Conservation (phyloP, 2,113 vertebrate genomes). For the Paramisgurnus dabryanus region DNA sequence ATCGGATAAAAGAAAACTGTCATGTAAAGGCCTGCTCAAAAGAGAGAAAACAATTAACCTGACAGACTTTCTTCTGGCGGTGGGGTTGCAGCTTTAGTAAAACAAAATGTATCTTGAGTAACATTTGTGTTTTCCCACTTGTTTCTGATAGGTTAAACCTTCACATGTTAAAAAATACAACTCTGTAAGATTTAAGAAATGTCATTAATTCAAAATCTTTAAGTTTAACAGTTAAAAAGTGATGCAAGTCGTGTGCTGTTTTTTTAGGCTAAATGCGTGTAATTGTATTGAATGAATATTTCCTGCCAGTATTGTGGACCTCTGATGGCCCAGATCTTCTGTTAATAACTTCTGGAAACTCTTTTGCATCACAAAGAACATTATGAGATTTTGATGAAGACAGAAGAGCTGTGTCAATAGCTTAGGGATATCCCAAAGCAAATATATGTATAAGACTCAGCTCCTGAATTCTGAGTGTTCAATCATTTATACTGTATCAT, state of each 20-base stretch:
- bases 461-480: conserved; percentile 19
- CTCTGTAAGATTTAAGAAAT: neutral
- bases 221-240: no score
- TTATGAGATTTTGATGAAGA: conserved; percentile 32
- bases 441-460: conserved; percentile 33
- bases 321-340: neutral
- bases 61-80: neutral
- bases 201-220: no score
- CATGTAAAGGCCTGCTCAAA: neutral
- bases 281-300: neutral
- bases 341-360: neutral
- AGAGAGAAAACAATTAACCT: neutral
- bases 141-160: neutral
- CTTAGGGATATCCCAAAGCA: conserved; percentile 14
- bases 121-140: neutral
- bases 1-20: neutral
- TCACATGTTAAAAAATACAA: neutral
- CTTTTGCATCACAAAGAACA: conserved; percentile 35
- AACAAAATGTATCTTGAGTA: neutral
- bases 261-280: neutral
- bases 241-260: no score
- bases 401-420: conserved; percentile 39
- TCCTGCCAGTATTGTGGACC: neutral
- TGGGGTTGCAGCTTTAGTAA: no score
- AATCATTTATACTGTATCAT: neutral